phyloP scores from a whole-genome alignment of 2,797 vertebrate species.

The Galagoides demidoff region DNA sequence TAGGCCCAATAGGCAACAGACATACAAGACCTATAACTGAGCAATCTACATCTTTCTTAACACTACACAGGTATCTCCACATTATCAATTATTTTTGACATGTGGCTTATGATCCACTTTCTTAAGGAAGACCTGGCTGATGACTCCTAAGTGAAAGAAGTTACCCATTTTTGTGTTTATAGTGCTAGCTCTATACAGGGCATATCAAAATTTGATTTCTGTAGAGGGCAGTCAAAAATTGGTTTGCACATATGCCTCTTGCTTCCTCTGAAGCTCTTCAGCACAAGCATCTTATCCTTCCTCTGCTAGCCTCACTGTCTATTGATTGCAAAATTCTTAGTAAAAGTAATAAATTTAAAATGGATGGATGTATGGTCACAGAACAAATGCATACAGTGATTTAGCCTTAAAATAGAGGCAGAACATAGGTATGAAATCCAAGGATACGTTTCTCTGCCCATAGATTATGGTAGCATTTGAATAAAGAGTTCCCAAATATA shows the following conservation, averaged over 20 bases:
- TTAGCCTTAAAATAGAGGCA: neutral
- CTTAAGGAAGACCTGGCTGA: neutral
- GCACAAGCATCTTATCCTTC: neutral
- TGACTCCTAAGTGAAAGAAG: neutral
- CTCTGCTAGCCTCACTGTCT: neutral
- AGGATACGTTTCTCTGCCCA: neutral
- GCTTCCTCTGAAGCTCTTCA: neutral
- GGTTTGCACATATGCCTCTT: neutral
- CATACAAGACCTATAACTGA: neutral
- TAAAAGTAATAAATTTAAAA: neutral
- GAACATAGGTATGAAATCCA: neutral
- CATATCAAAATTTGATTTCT: neutral
- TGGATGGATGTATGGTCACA: neutral
- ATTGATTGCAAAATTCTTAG: neutral
- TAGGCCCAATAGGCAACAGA: neutral
- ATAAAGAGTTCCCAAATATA: neutral
- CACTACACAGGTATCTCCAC: neutral
- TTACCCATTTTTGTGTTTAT: neutral
- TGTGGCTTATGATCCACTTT: neutral
- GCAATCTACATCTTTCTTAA: neutral
- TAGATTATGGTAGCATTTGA: neutral
- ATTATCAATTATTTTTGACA: constrained; percentile 11
- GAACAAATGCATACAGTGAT: neutral
- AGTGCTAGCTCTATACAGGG: neutral
- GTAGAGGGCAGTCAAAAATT: neutral